phyloP scores from a whole-genome alignment of 1,140 invertebrate genomes.

The Ostrea edulis region DNA sequence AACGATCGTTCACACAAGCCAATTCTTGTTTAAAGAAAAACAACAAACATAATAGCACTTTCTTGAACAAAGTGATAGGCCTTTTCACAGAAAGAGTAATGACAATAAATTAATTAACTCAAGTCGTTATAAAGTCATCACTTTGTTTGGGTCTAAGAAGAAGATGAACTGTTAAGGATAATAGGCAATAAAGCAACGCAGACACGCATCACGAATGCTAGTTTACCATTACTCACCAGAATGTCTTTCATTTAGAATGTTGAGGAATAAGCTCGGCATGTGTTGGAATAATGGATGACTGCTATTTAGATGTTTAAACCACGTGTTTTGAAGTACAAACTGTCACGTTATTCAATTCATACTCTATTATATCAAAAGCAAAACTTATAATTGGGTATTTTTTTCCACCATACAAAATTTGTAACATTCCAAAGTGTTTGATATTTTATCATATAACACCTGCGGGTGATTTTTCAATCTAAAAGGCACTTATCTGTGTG shows the following conservation, averaged over 20 bases:
- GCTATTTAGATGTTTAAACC: background rate
- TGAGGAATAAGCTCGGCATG: background rate
- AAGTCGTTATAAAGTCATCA: background rate
- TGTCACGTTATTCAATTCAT: constrained; percentile 14
- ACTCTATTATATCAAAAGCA: constrained; percentile 17
- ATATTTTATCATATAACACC: constrained; percentile 6
- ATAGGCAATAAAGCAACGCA: constrained; percentile 11
- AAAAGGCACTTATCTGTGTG: background rate
- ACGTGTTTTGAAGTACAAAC: constrained; percentile 3
- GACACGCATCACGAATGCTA: background rate
- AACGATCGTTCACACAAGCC: too few relatives aligned
- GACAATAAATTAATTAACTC: background rate
- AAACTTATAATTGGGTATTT: constrained; percentile 1
- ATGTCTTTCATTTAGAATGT: background rate
- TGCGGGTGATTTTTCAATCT: background rate
- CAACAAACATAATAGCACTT: background rate
- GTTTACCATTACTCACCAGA: background rate
- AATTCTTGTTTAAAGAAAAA: background rate
- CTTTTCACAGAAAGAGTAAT: background rate
- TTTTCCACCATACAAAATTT: background rate
- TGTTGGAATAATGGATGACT: constrained; percentile 14
- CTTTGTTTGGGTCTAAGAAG: background rate
- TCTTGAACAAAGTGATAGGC: background rate
- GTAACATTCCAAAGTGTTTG: background rate
- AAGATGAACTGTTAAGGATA: constrained; percentile 19